Evolutionary conservation across 2,888 invertebrate species (phyloP), one percentile per base, ranked within the genome.

Genomic region (Nomada goodeniana): DNA sequence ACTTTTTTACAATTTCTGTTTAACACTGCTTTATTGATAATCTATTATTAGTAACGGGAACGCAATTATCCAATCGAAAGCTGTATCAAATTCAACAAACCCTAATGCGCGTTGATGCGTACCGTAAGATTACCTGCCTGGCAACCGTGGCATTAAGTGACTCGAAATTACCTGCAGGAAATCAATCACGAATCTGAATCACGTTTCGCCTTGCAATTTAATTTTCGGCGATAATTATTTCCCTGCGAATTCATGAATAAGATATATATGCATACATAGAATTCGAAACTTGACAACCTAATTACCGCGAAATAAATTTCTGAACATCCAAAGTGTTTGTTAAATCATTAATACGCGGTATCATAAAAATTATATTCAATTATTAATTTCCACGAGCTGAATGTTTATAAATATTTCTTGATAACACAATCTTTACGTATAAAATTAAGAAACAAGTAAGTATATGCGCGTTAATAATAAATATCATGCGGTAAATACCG

Each of bases 101-200:
- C 63, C 53, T 53, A 72, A 72, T 72, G 53, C 42, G 63, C 63
- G 18, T 36, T 42, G 72, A 53, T 53, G 52, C 53, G 18, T 52
- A 55, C 63, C 53, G 53, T 53, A 53, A 47, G 15, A 13, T 11
- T 13, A 47, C 15, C 15, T 47, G 47, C 11, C 47, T 47, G 13
- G 15, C 47, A 47, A 13, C 13, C 29, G 20, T 67, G 18, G 53
- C 53, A n/a, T 26, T 67, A 67, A 67, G n/a, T 36, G 23, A 52
- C 29, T 67, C 52, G n/a, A 36, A 47, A 47, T 47, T 47, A 15
- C 47, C 52, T 57, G 36, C 18, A 29, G 29, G 36, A 20, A 18
- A 36, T 13, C n/a, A 67, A 67, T n/a, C 26, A 67, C 4, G n/a
- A n/a, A 53, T 47, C 47, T 47, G 47, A 52, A 67, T 60, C n/a